phyloP scores from a whole-genome alignment of 1,140 invertebrate genomes.

The Leptinotarsa texana region DNA sequence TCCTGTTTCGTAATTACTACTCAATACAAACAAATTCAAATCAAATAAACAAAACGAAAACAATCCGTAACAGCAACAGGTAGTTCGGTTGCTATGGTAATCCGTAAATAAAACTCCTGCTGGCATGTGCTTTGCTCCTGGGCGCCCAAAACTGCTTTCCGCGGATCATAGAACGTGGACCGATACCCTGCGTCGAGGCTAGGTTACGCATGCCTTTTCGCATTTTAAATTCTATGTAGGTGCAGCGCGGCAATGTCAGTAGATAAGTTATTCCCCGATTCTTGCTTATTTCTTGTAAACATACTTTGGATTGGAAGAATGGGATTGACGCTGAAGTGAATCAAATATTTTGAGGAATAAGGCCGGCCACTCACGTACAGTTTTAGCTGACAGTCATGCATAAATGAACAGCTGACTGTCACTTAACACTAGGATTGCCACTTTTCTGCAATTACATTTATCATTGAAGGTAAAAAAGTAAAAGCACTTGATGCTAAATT shows the following conservation, averaged over 20 bases:
- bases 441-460: too few species aligned
- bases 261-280: neutral
- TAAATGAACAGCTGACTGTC: too few species aligned
- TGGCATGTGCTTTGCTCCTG: neutral
- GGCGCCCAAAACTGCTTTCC: constrained; percentile 13
- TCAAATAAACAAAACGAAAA: constrained; percentile 8
- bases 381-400: too few species aligned
- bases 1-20: neutral
- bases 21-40: constrained; percentile 6
- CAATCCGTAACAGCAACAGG: constrained; percentile 10
- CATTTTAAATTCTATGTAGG: constrained; percentile 4
- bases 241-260: neutral
- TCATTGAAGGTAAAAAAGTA: too few species aligned
- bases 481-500: too few species aligned
- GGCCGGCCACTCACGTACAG: too few species aligned
- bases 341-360: too few species aligned
- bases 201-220: neutral
- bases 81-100: constrained; percentile 14
- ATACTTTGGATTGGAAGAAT: too few species aligned
- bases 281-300: neutral
- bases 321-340: too few species aligned
- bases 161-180: neutral
- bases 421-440: too few species aligned
- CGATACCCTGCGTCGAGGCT: constrained; percentile 3
- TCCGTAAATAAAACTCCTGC: constrained; percentile 1